Conservation (phyloP, 2,888 invertebrate genomes). For the Lordiphosa andalusiaca region DNA sequence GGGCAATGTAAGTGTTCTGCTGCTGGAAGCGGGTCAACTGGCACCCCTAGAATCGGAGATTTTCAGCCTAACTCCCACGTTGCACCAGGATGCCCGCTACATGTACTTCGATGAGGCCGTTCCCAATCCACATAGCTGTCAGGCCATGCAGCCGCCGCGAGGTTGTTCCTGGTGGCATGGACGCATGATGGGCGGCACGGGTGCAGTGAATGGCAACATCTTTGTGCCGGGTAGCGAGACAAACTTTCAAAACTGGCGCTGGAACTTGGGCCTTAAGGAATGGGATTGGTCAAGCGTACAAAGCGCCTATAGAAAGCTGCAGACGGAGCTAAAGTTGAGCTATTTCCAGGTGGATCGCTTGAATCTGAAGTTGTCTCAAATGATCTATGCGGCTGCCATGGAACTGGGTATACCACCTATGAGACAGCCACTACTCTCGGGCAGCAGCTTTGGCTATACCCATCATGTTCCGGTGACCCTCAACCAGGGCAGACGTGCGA, state of each 20-base stretch:
- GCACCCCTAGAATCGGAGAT: constrained; percentile 80
- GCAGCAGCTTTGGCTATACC: constrained; percentile 81
- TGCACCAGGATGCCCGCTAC: constrained; percentile 58
- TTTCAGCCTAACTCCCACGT: constrained; percentile 48
- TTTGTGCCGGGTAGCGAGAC: constrained; percentile 82
- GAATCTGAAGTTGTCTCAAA: constrained; percentile 80
- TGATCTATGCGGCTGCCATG: constrained; percentile 82
- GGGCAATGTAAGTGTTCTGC: constrained; percentile 86
- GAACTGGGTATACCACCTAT: constrained; percentile 84
- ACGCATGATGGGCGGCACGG: constrained; percentile 84
- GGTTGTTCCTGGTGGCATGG: constrained; percentile 83
- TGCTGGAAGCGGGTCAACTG: constrained; percentile 89
- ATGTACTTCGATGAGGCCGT: constrained; percentile 73
- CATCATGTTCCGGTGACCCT: constrained; percentile 82
- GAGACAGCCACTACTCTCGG: constrained; percentile 84
- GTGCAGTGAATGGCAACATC: constrained; percentile 84
- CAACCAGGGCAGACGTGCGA: constrained; percentile 82
- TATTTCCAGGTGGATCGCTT: constrained; percentile 37
- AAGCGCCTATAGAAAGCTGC: constrained; percentile 80
- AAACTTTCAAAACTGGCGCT: constrained; percentile 83
- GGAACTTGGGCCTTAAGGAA: constrained; percentile 81
- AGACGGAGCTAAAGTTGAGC: constrained; percentile 81
- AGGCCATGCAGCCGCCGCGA: constrained; percentile 51
- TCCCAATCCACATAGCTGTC: constrained; percentile 62
- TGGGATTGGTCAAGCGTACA: constrained; percentile 83